Evolutionary conservation across 2,888 invertebrate genomes (phyloP).

Genomic region (Troides helena): DNA sequence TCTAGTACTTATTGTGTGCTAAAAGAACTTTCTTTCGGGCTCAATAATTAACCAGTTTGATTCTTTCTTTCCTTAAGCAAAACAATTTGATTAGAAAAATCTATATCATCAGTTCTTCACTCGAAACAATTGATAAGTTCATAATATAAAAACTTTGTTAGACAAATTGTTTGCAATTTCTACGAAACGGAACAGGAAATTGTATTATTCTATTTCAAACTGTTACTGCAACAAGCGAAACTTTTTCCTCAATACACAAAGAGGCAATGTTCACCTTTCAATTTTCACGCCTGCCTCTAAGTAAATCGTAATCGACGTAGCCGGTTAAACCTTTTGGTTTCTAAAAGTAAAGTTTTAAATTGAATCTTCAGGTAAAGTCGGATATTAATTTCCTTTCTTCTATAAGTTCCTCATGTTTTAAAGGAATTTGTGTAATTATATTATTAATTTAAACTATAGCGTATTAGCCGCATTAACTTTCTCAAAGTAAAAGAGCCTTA

Average conservation of each 20-base stretch:
- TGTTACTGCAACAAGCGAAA: conserved; percentile 1
- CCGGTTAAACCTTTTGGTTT: conserved; percentile 15
- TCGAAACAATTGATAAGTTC: neutral
- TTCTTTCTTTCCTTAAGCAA: neutral
- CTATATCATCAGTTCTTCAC: neutral
- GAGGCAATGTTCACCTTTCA: conserved; percentile 1
- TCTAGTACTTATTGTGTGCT: conserved; percentile 11
- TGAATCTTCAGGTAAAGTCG: conserved; percentile 12
- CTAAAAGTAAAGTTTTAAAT: conserved; percentile 19
- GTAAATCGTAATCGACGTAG: conserved; percentile 8
- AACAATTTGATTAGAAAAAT: neutral
- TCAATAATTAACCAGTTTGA: neutral
- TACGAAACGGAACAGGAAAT: conserved; percentile 2
- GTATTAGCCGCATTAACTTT: neutral
- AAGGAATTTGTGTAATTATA: conserved; percentile 7
- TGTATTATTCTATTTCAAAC: conserved; percentile 4
- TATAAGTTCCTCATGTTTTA: neutral
- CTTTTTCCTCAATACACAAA: conserved; percentile 9
- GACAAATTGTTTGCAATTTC: neutral
- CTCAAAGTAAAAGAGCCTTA: neutral
- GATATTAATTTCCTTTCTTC: conserved; percentile 18
- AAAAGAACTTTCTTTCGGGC: neutral
- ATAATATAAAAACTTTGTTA: neutral
- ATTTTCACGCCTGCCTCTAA: conserved; percentile 4
- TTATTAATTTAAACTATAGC: neutral